These are phyloP conservation scores for Ailuropoda melanoleuca DNA, from an alignment of 2,113 vertebrate species.

Conservation along the genomic window DNA sequence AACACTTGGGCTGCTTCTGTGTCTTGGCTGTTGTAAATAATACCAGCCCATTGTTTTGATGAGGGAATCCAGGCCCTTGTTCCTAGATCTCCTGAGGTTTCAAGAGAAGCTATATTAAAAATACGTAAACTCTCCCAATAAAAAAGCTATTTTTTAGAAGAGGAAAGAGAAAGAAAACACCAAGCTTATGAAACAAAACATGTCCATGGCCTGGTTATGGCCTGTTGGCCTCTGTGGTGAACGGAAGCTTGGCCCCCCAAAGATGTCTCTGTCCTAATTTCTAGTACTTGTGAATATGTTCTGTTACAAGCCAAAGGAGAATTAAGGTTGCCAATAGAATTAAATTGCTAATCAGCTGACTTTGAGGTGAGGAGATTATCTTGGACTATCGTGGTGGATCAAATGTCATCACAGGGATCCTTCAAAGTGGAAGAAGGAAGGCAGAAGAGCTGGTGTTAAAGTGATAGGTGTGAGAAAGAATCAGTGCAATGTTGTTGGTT, in stretches of 20 bases:
- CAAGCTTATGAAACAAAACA: background rate
- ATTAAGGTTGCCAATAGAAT: background rate
- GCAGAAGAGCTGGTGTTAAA: background rate
- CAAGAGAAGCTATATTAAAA: slow-evolving; percentile 15
- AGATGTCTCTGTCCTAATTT: background rate
- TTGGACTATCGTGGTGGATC: background rate
- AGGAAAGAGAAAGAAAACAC: background rate
- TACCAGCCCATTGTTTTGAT: background rate
- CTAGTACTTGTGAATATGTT: background rate
- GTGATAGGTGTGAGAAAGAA: background rate
- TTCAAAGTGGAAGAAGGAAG: background rate
- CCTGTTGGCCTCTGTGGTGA: background rate
- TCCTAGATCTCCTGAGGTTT: background rate
- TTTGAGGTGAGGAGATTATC: background rate
- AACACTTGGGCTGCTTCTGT: background rate
- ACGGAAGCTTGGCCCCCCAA: background rate
- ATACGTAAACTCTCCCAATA: background rate
- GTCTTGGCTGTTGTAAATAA: background rate
- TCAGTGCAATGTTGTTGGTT: background rate
- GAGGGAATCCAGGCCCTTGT: background rate
- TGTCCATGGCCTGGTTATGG: background rate
- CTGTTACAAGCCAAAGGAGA: background rate
- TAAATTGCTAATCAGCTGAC: background rate
- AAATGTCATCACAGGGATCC: background rate
- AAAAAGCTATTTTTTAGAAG: background rate